Evolutionary conservation across 2,113 vertebrate species (phyloP).

Genomic region (Helogale parvula): DNA sequence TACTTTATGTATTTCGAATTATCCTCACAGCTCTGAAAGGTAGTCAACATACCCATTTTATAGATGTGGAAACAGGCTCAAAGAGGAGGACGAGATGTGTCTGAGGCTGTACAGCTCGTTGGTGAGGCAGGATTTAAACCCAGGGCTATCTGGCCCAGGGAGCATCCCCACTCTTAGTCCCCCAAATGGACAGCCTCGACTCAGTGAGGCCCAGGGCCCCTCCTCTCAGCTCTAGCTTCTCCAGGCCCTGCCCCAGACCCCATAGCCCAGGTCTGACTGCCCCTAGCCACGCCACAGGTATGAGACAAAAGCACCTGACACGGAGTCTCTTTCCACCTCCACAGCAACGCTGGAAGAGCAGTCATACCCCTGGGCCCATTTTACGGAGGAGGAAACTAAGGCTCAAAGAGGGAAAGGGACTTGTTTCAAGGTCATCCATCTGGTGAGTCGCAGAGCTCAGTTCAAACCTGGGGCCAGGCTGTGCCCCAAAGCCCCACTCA

Average conservation of each 20-base stretch:
- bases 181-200: neutral
- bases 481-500: neutral
- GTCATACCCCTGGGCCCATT: neutral
- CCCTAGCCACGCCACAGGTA: neutral
- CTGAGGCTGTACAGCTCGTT: neutral
- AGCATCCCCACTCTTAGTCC: neutral
- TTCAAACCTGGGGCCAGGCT: neutral
- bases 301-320: neutral
- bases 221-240: neutral
- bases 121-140: neutral
- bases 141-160: neutral
- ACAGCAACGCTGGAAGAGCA: neutral
- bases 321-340: neutral
- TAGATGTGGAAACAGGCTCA: neutral
- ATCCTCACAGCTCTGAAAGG: neutral
- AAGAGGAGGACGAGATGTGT: neutral
- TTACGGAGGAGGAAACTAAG: neutral
- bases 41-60: neutral
- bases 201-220: neutral
- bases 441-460: neutral
- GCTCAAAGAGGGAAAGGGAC: neutral
- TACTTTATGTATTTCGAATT: neutral
- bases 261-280: neutral
- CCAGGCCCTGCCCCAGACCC: neutral
- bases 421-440: neutral